Evolutionary conservation across 2,888 invertebrate genomes (phyloP).

Genomic region (Rotaria macrura): DNA sequence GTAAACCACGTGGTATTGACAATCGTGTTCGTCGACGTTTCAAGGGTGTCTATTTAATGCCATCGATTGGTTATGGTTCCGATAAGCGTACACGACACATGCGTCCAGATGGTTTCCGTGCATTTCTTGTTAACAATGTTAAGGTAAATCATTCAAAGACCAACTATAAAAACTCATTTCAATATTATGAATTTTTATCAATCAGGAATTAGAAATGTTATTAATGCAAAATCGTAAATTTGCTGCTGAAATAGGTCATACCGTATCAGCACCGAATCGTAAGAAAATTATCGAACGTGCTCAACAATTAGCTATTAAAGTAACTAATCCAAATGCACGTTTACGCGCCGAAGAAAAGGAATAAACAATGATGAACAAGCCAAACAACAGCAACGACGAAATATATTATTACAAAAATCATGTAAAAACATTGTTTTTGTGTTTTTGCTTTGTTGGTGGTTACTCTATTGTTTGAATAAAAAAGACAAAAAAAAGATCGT

Average conservation of each 20-base stretch:
- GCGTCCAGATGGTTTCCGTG: conserved; percentile 91
- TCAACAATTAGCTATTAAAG: conserved; percentile 80
- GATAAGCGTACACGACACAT: conserved; percentile 86
- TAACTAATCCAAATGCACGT: conserved; percentile 90
- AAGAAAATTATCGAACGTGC: conserved; percentile 90
- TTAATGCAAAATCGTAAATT: conserved; percentile 97
- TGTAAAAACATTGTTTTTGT: neutral
- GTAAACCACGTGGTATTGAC: conserved; percentile 99
- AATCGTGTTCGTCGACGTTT: conserved; percentile 96
- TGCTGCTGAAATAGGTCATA: conserved; percentile 94
- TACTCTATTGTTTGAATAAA: neutral
- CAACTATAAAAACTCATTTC: no score
- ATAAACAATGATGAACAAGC: conserved; percentile 55
- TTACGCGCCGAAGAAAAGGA: conserved; percentile 96
- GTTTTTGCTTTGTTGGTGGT: neutral
- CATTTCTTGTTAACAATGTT: conserved; percentile 79
- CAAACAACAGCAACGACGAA: neutral
- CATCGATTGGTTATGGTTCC: conserved; percentile 95
- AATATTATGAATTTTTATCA: neutral
- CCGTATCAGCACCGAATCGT: conserved; percentile 91
- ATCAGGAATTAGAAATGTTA: conserved; percentile 81
- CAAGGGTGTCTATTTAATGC: conserved; percentile 98
- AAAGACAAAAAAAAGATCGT: neutral
- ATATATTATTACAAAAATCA: neutral
- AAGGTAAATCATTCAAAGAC: no score